Conservation (phyloP, 2,888 invertebrate species). For the Limnephilus rhombicus region DNA sequence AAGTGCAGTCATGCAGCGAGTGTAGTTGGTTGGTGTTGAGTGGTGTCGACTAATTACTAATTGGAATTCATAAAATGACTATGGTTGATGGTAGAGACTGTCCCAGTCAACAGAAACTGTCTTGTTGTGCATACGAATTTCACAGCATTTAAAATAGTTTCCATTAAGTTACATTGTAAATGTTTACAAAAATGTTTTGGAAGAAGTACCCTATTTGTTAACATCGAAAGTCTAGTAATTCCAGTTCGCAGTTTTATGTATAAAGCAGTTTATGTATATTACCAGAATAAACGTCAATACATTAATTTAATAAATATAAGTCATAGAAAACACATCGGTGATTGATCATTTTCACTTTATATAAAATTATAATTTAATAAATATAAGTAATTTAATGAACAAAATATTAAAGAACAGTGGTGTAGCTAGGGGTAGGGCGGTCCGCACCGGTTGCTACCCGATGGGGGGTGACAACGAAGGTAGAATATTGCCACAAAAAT, state of each 20-base stretch:
- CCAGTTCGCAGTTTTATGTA: background rate
- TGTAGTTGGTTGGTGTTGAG: background rate
- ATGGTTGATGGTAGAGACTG: background rate
- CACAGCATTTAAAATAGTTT: background rate
- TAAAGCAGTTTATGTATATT: background rate
- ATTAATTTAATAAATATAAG: background rate
- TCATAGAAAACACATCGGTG: conserved; percentile 1
- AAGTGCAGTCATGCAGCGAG: background rate
- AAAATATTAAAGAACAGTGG: background rate
- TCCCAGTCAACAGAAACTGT: background rate
- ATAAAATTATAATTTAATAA: background rate
- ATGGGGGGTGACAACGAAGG: too few relatives aligned
- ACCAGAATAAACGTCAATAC: background rate
- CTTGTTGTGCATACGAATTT: background rate
- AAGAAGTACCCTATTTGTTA: conserved; percentile 29
- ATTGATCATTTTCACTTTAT: background rate
- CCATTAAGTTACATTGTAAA: conserved; percentile 25
- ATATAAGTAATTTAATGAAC: background rate
- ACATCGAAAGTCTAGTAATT: conserved; percentile 19
- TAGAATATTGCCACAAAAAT: too few relatives aligned
- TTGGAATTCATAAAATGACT: background rate
- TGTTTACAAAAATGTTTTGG: conserved; percentile 23
- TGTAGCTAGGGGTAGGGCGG: too few relatives aligned
- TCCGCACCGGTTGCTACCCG: too few relatives aligned
- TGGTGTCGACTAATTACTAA: background rate